Base-by-base conservation (phyloP, 2,113 vertebrate species). In the Platycercus adscitus region DNA sequence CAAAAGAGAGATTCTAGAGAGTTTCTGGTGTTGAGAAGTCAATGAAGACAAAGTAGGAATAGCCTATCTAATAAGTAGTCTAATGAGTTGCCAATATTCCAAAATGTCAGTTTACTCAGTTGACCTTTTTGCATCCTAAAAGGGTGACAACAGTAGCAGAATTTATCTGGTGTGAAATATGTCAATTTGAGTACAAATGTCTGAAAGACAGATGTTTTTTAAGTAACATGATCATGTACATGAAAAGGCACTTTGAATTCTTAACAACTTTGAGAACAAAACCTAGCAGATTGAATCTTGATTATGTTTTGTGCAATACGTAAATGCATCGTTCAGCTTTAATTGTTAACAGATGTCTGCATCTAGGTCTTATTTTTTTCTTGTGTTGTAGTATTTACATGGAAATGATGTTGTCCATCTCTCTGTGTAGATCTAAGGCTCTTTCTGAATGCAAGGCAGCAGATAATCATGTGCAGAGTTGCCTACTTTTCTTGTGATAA, bases 301-400 rank as follows among this genome's bases (percentile, higher is more conserved):
- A 88, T 92, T 91, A 52, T 47, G 58, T 69, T 95, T 96, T 93
- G 60, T 95, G 69, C 16, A 10, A 18, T 7, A 28, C 37, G 71
- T 26, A 95, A 94, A 93, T 75, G 64, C 13, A 23, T 90, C 21
- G 0, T 71, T 81, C 92, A 86, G 80, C 80, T 93, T 71, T 91
- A 71, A 64, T 81, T 81, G 72, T 28, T 55, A 71, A 77, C 72
- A 95, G 75, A 60, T 96, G 77, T 90, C 83, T 91, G 72, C 80
- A 88, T 79, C 65, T 81, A 89, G 47, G 43, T 50, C 64, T 65
- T 73, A 21, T 1, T 16, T 43, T 72, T 58, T 56, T 55, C 35
- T 5, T 25, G 7, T 19, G 13, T 29, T 82, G 25, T 26, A 75
- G n/a, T 33, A 75, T 73, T 75, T 31, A 20, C 55, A 19, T 7